Percentiles rank a stretch among this genome's conserved stretches.
Conservation (phyloP, 2,113 vertebrate species). For the Rafetus swinhoei region DNA sequence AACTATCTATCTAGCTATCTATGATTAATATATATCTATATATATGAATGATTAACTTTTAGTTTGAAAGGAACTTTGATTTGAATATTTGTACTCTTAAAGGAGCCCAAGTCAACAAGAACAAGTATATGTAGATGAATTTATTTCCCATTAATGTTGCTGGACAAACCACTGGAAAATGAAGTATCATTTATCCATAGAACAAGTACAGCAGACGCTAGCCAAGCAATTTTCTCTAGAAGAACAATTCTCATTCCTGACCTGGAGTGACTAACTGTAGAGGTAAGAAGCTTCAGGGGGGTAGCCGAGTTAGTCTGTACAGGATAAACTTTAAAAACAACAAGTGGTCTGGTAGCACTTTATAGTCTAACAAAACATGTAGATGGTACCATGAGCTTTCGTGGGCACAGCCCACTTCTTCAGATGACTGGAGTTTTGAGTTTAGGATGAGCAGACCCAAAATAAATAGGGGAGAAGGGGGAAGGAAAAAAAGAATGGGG, state of each 20-base stretch:
- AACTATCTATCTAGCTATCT: no score
- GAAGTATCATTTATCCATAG: neutral
- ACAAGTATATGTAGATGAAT: neutral
- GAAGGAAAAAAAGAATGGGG: no score
- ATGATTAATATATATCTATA: no score
- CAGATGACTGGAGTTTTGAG: no score
- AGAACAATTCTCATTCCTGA: neutral
- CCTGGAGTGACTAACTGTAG: neutral
- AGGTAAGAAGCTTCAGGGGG: neutral
- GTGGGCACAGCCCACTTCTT: no score
- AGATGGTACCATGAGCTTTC: no score
- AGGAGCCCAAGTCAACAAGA: neutral
- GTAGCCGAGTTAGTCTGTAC: no score
- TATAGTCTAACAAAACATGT: no score
- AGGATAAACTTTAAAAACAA: no score
- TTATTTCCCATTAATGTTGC: slow-evolving; percentile 3
- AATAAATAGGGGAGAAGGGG: no score
- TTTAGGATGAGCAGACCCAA: no score
- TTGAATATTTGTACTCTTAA: neutral
- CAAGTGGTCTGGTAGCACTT: no score
- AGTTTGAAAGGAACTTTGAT: neutral
- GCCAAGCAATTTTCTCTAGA: neutral
- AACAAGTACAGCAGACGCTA: neutral
- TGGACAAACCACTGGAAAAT: neutral
- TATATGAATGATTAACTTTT: neutral